Evolutionary conservation across 1,140 invertebrate genomes (phyloP), one percentile per base, ranked within the genome.

Genomic region (Oryctes rhinoceros): DNA sequence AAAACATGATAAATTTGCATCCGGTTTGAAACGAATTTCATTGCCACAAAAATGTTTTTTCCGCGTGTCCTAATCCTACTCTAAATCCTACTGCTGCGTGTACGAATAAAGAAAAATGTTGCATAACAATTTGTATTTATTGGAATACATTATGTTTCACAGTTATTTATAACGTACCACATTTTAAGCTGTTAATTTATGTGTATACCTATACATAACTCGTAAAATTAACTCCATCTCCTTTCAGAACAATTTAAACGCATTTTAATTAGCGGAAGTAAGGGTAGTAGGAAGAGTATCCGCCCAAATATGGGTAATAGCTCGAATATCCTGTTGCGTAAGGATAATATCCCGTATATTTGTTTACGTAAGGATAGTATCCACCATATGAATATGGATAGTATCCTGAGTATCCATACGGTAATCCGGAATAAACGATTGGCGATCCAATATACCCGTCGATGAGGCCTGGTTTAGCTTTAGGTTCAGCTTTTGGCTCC

Each of bases 401-500:
- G 24, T 30, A 71, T 71, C 65, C 65, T 10, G 65, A 2, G 35
- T 71, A 71, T 71, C 9, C 35, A 24, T 35, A 71, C 13, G 24
- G 65, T 3, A 24, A 35, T 71, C 65, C 65, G 7, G 24, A 24
- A 24, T 37, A 71, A 35, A 10, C 4, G 24, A 30, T 71, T 11
- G 65, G 65, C 15, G 20, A 71, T 30, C 65, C 65, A 35, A 71
- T 24, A 24, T 71, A 18, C 9, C 20, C 65, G 35, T 9, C 65
- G 13, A 49, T 4, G 9, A 71, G 4, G 11, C 6, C 11, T 39
- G 53, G 59, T 59, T 78, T 30, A 1, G 74, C 74, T 49, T 74
- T 75, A 62, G 78, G 78, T 49, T 18, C 77, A 1, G 65, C 65
- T 37, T 71, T 71, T n/a, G 78, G 59, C 4, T 71, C 62, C 1